A percentile compares a stretch with the other conserved stretches of the same genome.
Conservation (phyloP, 2,888 invertebrate species). For the Iselma pallidipennis region DNA sequence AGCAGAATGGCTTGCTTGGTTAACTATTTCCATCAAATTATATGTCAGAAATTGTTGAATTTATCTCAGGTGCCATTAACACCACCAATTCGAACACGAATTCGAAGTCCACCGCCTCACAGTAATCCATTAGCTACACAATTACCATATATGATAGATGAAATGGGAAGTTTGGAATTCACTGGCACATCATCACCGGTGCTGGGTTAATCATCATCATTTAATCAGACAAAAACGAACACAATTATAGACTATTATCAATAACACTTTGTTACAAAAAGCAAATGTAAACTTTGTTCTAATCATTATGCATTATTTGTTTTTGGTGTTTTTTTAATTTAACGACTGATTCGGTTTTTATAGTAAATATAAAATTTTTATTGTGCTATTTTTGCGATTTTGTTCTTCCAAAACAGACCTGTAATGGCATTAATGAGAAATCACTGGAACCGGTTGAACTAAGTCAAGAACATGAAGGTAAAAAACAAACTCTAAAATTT, state of each 20-base stretch:
- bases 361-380: conserved; percentile 20
- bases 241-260: not conserved
- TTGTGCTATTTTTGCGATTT: conserved; percentile 9
- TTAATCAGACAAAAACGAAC: not conserved
- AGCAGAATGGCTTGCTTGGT: conserved; percentile 4
- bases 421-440: not conserved
- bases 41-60: not conserved
- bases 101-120: conserved; percentile 51
- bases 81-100: conserved; percentile 42
- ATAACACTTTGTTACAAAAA: not conserved
- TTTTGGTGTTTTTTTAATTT: not conserved
- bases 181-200: conserved; percentile 27
- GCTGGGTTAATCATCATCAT: conserved; percentile 21
- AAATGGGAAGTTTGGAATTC: conserved; percentile 62
- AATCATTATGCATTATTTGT: not conserved
- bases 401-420: conserved; percentile 14
- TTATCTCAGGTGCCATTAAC: conserved; percentile 33
- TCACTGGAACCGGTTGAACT: not conserved
- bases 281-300: not conserved
- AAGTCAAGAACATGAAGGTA: not conserved
- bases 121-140: conserved; percentile 57
- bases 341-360: conserved; percentile 21
- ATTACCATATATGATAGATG: conserved; percentile 66
- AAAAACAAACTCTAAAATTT: not conserved
- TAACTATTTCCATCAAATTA: not conserved